A percentile compares a stretch with the other conserved stretches of the same genome.
phyloP scores from a whole-genome alignment of 2,113 vertebrate genomes.

The Barnardius zonarius region DNA sequence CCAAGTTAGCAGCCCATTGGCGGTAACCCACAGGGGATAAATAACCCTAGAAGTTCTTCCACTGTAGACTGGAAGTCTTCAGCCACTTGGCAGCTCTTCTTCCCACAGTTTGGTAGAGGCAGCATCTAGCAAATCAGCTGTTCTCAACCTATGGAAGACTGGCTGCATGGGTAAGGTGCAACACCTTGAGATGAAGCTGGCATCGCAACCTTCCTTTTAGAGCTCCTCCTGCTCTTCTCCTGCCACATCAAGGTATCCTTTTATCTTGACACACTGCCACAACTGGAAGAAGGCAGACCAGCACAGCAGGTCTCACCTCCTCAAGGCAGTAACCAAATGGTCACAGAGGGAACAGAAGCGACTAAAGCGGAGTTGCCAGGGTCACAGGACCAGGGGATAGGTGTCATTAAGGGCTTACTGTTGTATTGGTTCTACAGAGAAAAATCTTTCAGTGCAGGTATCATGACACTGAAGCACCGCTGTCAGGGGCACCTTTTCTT shows the following conservation, averaged over 20 bases:
- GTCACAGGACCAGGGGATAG: neutral
- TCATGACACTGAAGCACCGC: neutral
- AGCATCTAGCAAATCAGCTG: neutral
- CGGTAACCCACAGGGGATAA: neutral
- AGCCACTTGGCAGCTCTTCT: neutral
- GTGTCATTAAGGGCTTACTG: neutral
- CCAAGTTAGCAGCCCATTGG: neutral
- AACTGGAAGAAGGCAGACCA: neutral
- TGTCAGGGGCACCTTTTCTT: neutral
- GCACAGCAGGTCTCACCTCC: neutral
- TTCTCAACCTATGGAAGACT: neutral
- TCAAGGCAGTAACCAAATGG: neutral
- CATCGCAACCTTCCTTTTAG: neutral
- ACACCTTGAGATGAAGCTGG: neutral
- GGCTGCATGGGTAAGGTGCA: neutral
- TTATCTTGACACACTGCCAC: fast-evolving
- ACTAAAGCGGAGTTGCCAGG: neutral
- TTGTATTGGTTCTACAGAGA: neutral
- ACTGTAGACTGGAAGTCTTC: neutral
- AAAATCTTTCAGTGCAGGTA: neutral
- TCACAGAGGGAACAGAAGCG: neutral
- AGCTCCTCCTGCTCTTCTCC: neutral
- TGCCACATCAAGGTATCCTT: neutral
- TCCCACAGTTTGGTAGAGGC: neutral
- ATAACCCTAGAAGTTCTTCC: neutral